Evolutionary conservation across 2,797 vertebrate species (phyloP), one percentile per base, ranked within the genome.

Genomic region (Neosalanx taihuensis): DNA sequence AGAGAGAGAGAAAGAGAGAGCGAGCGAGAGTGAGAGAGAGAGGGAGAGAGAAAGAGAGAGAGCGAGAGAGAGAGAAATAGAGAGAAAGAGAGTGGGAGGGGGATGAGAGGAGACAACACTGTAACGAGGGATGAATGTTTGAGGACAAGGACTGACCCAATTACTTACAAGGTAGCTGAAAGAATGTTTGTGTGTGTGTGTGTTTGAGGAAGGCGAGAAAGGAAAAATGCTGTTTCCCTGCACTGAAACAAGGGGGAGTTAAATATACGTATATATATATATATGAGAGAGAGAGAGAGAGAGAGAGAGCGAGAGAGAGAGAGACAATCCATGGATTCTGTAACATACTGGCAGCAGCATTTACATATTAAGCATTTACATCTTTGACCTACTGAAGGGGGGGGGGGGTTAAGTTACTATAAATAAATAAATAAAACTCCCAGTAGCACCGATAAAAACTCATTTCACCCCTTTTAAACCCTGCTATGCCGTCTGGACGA

Each of bases 401-500:
- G 41, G 41, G 3, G 10, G 0, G 35, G 1, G 35, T 46, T 46
- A 46, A 46, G 10, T 46, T 12, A 46, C 41, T 12, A 46, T 2
- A 46, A 46, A 46, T 46, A 46, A 46, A 46, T 46, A 46, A 46
- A 46, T 46, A 46, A 46, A 73, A 74, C 70, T 60, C 70, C 64
- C 30, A 57, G 75, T 68, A 65, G 29, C 81, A 72, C 78, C 76
- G 76, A 71, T 79, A 74, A 57, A 57, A 81, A 82, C 76, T 64
- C 63, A 78, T 82, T 82, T 78, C 69, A 53, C 35, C 62, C 18
- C 20, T 13, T 10, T 81, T 89, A 84, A 62, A 87, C 80, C 77
- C 72, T 66, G 46, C 0, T 70, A 78, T 78, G 69, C 71, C 41
- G 26, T 68, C 73, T 75, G 76, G 79, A 81, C 80, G 81, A 81